Evolutionary conservation across 2,888 invertebrate genomes (phyloP), one percentile per base, ranked within the genome.

Genomic region (Campoletis raptor): DNA sequence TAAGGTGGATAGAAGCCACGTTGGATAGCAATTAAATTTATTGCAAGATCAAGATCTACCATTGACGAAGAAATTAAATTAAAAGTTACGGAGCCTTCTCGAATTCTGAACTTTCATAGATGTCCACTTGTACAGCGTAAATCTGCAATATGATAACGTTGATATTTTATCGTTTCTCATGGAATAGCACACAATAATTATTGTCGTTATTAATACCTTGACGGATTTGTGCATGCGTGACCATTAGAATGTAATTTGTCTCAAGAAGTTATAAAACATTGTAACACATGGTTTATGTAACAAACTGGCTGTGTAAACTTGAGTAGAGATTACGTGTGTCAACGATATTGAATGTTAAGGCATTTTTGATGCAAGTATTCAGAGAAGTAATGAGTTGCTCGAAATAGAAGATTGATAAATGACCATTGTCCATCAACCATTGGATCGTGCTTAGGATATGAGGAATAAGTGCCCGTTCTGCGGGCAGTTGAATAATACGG

Each of bases 1-100:
- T 64, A 45, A 37, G 42, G 37, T 48, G 37, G 67, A 76, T 42
- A 30, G 18, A 24, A 73, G 37, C 36, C 30, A 18, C 24, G 52
- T 37, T 64, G 36, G 24, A 30, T 79, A 37, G 61, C 74, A 64
- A 87, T 87, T 78, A 79, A 57, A 70, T 74, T 74, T 45, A 82
- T 82, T 79, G 64, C 81, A 15, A 48, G 52, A 24, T 15, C n/a
- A 10, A 74, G 70, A 78, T 30, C 21, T 52, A 21, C 24, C 52
- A 18, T 52, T 64, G 64, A 74, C 61, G 52, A 21, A 67, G 36
- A 74, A 72, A 74, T 24, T 42, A 64, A 87, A 85, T 82, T 72
- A 73, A 83, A 86, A 81, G 57, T 72, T 67, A 21, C 69, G 52
- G 70, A 85, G 54, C 52, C 45, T 76, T 70, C 48, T 80, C 21